These are phyloP conservation scores for Nannobrachium achirus DNA, from an alignment of 2,113 vertebrate species.

Conservation along the genomic window DNA sequence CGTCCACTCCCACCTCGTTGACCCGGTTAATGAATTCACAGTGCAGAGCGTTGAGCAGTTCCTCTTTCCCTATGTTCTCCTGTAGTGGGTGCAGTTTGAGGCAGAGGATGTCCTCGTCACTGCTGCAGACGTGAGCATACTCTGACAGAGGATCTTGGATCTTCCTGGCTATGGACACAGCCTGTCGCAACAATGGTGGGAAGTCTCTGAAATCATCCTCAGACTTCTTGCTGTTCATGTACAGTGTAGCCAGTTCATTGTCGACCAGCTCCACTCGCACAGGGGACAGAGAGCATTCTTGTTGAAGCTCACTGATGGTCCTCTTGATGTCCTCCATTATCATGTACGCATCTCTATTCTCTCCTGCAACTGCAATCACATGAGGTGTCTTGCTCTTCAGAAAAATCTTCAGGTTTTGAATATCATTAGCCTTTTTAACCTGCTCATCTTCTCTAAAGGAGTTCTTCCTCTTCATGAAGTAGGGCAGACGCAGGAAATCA, in stretches of 20 bases:
- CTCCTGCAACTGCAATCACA: slow-evolving; percentile 93
- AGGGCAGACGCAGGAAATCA: slow-evolving; percentile 93
- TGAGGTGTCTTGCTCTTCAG: slow-evolving; percentile 95
- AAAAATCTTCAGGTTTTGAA: slow-evolving; percentile 95
- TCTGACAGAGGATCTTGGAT: slow-evolving; percentile 97
- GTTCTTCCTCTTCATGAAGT: slow-evolving; percentile 96
- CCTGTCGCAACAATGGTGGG: slow-evolving; percentile 93
- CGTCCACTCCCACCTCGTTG: slow-evolving; percentile 97
- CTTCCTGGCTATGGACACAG: slow-evolving; percentile 93
- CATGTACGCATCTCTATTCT: slow-evolving; percentile 97
- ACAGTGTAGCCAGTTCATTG: slow-evolving; percentile 93
- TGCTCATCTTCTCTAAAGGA: slow-evolving; percentile 95
- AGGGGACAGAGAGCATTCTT: slow-evolving; percentile 92
- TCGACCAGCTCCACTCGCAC: slow-evolving; percentile 95
- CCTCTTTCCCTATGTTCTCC: slow-evolving; percentile 97
- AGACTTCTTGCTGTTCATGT: slow-evolving; percentile 99
- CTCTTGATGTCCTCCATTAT: slow-evolving; percentile 97
- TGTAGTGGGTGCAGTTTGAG: slow-evolving; percentile 96
- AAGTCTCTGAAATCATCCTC: slow-evolving; percentile 89
- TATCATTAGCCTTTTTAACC: slow-evolving; percentile 93
- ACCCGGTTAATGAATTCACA: slow-evolving; percentile 98
- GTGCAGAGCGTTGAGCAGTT: slow-evolving; percentile 91
- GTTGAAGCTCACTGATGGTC: slow-evolving; percentile 92
- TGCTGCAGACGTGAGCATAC: slow-evolving; percentile 97
- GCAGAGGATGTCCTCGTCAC: slow-evolving; percentile 95